A percentile compares a stretch with the other conserved stretches of the same genome.
Conservation (phyloP, 1,140 invertebrate genomes). For the Nixonia krombeini region DNA sequence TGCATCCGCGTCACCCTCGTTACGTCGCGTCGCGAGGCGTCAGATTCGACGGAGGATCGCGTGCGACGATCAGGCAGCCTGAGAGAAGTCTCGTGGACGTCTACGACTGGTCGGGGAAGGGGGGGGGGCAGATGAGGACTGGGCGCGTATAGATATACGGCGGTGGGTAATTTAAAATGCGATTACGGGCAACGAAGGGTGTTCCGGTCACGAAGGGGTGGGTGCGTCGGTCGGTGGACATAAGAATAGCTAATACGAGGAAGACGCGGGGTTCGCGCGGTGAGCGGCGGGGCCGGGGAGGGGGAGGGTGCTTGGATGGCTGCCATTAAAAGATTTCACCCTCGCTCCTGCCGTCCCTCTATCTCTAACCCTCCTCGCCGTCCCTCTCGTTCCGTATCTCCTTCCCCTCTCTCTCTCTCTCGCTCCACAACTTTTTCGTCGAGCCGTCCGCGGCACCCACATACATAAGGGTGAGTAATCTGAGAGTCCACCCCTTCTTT, state of each 20-base stretch:
- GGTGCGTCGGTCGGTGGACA: conserved; percentile 56
- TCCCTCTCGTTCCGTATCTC: conserved; percentile 18
- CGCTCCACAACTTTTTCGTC: conserved; percentile 24
- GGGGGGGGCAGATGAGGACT: background rate
- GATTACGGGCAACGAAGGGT: conserved; percentile 55
- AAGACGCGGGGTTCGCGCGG: conserved; percentile 27
- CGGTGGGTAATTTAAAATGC: conserved; percentile 64
- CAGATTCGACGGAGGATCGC: no score
- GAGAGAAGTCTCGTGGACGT: no score
- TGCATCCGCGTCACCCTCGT: conserved; percentile 52
- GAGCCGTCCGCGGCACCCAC: conserved; percentile 44
- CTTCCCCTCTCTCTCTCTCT: conserved; percentile 25
- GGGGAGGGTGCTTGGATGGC: conserved; percentile 26
- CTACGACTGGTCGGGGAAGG: no score
- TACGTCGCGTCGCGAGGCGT: no score
- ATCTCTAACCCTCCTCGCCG: conserved; percentile 14
- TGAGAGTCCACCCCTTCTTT: conserved; percentile 36
- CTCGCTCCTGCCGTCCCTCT: conserved; percentile 23
- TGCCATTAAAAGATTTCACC: conserved; percentile 49
- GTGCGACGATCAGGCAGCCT: conserved; percentile 64
- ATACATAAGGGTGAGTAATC: conserved; percentile 41
- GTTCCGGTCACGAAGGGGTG: conserved; percentile 41
- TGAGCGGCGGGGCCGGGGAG: background rate
- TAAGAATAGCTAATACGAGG: conserved; percentile 68
- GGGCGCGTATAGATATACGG: conserved; percentile 36